A percentile compares a stretch with the other conserved stretches of the same genome.
Conservation (phyloP, 2,113 vertebrate genomes). For the Mionectes macconnelli region DNA sequence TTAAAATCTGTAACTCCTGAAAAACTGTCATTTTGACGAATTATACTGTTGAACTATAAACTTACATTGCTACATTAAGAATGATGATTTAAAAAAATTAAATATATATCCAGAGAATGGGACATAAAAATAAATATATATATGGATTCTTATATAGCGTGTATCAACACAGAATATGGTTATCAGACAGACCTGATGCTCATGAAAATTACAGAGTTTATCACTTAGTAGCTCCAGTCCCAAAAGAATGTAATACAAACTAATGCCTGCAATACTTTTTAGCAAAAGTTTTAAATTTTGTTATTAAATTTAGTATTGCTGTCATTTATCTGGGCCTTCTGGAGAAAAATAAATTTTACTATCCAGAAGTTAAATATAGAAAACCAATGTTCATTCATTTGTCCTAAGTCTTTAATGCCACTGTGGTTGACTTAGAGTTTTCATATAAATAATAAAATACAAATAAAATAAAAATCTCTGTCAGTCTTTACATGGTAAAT, state of each 20-base stretch:
- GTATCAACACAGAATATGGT: not conserved
- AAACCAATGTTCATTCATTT: not conserved
- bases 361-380: not conserved
- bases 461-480: not conserved
- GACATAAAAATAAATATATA: not conserved
- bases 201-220: not conserved
- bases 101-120: not conserved
- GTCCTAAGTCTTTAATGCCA: not conserved
- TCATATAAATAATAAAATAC: not conserved
- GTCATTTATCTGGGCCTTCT: not conserved
- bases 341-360: not conserved
- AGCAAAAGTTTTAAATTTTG: not conserved
- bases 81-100: not conserved
- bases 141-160: not conserved
- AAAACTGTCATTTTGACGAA: not conserved
- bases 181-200: not conserved
- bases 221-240: not conserved
- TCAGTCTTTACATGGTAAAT: not conserved
- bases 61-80: not conserved
- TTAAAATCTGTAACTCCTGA: not conserved
- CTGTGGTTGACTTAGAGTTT: not conserved
- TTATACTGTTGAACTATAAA: not conserved
- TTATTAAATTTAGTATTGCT: not conserved
- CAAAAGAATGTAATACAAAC: not conserved
- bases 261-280: not conserved